phyloP scores from a whole-genome alignment of 1,140 invertebrate genomes.

The Schlechtendalia chinensis region DNA sequence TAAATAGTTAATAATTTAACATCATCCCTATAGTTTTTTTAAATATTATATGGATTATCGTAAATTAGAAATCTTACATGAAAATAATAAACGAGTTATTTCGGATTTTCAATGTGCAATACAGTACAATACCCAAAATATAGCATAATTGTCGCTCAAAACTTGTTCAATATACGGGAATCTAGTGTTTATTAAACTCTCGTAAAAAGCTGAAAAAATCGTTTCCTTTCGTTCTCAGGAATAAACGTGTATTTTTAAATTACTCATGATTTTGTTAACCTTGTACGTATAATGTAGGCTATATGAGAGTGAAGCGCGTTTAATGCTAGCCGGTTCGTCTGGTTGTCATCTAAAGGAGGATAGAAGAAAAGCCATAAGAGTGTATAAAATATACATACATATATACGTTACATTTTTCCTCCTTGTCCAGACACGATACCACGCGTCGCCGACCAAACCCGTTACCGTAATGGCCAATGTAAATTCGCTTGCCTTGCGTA shows the following conservation, averaged over 20 bases:
- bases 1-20: no score
- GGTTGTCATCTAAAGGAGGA: background rate
- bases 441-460: background rate
- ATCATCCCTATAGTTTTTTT: no score
- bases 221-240: background rate
- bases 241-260: background rate
- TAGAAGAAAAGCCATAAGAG: background rate
- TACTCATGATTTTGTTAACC: background rate
- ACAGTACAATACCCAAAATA: no score
- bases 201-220: no score
- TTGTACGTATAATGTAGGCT: no score
- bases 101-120: no score
- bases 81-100: no score
- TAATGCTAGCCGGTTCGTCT: background rate
- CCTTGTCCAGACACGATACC: background rate
- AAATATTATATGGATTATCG: no score
- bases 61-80: no score
- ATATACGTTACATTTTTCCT: background rate
- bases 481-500: background rate
- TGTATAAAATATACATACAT: background rate
- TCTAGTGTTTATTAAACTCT: background rate
- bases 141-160: no score
- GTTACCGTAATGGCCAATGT: conserved; percentile 4
- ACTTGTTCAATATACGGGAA: background rate
- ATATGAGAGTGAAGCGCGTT: no score